Evolutionary conservation across 2,888 invertebrate genomes (phyloP).

Genomic region (Lycocerus yunnanus): DNA sequence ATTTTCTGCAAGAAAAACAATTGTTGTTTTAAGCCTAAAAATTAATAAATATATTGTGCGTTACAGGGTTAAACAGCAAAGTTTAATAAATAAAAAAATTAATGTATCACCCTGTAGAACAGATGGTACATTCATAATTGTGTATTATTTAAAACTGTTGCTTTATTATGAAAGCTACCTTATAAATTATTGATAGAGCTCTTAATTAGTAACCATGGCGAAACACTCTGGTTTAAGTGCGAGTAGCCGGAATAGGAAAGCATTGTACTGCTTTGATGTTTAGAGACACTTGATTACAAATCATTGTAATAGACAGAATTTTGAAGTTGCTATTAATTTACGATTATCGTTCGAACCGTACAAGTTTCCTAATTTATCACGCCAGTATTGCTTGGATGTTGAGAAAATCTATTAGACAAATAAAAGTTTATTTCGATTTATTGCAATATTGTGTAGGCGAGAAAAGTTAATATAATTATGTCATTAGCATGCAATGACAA

Average conservation of each 20-base stretch:
- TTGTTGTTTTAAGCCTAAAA: too few species aligned
- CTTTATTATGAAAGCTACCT: background rate
- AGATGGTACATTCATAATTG: background rate
- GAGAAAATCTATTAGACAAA: background rate
- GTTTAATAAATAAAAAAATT: too few species aligned
- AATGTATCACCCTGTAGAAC: background rate
- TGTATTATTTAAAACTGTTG: background rate
- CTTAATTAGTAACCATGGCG: background rate
- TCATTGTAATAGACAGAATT: background rate
- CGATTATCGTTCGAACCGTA: background rate
- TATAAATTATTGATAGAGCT: background rate
- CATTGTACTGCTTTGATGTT: background rate
- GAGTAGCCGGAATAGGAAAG: background rate
- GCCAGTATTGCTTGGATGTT: background rate
- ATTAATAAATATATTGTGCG: too few species aligned
- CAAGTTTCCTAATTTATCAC: background rate
- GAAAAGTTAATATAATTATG: background rate
- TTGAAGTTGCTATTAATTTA: background rate
- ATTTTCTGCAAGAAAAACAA: too few species aligned
- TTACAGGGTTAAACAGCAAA: too few species aligned
- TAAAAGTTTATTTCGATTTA: background rate
- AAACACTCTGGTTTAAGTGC: background rate
- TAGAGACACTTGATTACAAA: background rate
- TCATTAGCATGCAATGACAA: background rate
- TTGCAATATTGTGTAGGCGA: background rate